phyloP scores from a whole-genome alignment of 2,113 vertebrate species.

The Syngnathoides biaculeatus region DNA sequence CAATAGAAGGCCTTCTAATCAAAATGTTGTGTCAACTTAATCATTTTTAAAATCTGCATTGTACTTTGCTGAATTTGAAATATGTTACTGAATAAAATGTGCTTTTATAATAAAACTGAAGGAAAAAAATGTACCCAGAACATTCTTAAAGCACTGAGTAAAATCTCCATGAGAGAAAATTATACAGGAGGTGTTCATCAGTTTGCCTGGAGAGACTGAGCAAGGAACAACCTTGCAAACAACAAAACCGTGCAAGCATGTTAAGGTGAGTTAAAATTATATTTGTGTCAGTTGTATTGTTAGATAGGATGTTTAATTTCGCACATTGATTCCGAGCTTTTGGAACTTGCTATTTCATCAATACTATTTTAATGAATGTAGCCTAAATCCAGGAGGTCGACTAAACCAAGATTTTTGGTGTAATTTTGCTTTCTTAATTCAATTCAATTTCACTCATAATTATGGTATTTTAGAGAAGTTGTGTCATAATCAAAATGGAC shows the following conservation, averaged over 20 bases:
- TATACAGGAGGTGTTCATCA: background rate
- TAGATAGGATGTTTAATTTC: background rate
- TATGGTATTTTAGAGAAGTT: background rate
- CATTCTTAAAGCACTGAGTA: background rate
- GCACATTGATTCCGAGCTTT: background rate
- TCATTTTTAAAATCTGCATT: no score
- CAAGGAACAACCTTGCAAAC: no score
- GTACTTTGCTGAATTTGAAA: no score
- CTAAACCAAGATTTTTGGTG: background rate
- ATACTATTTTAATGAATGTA: background rate
- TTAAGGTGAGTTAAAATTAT: background rate
- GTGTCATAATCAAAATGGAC: background rate
- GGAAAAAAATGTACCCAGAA: background rate
- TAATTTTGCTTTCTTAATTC: no score
- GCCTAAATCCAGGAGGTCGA: background rate
- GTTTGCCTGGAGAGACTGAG: background rate
- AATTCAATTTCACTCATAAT: no score
- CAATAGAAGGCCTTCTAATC: background rate
- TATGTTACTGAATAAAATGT: no score
- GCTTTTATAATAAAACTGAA: no score
- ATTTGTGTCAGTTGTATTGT: background rate
- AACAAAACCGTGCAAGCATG: background rate
- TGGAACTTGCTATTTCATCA: background rate
- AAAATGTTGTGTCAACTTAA: no score
- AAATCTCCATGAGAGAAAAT: background rate